Conservation (phyloP, 64 coral and sea anemone genomes). For the Stichodactyla helianthus region DNA sequence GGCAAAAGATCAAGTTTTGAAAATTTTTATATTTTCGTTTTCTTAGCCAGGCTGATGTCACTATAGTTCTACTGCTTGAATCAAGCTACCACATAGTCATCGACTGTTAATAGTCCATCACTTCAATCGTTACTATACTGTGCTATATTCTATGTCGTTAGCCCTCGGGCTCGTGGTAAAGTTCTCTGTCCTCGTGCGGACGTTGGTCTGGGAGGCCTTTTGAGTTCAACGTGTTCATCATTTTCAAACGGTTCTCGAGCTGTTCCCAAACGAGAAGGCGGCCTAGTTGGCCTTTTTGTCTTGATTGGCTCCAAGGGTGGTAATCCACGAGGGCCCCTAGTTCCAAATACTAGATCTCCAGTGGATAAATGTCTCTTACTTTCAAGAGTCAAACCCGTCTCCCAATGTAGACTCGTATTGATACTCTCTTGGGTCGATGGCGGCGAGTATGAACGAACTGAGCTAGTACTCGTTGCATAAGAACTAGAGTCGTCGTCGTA, state of each 20-base stretch:
- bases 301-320: slow-evolving; percentile 39
- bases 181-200: slow-evolving; percentile 39
- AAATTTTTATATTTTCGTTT: neutral
- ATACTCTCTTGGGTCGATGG: slow-evolving; percentile 34
- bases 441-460: slow-evolving; percentile 31
- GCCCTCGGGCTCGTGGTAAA: slow-evolving; percentile 35
- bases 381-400: neutral
- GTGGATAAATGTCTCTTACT: neutral
- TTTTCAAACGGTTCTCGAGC: slow-evolving; percentile 8
- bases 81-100: neutral
- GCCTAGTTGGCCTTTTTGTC: slow-evolving; percentile 32
- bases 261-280: slow-evolving; percentile 16
- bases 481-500: slow-evolving; percentile 51
- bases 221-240: neutral
- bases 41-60: neutral
- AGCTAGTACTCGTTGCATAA: neutral
- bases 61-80: neutral
- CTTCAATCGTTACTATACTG: neutral
- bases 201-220: slow-evolving; percentile 35
- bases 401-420: slow-evolving; percentile 20
- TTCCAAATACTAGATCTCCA: slow-evolving; percentile 10
- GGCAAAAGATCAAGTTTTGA: neutral
- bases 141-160: slow-evolving; percentile 28
- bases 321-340: neutral
- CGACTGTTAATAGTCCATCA: neutral